phyloP scores from a whole-genome alignment of 2,888 invertebrate species.

The Plebejus melissa region DNA sequence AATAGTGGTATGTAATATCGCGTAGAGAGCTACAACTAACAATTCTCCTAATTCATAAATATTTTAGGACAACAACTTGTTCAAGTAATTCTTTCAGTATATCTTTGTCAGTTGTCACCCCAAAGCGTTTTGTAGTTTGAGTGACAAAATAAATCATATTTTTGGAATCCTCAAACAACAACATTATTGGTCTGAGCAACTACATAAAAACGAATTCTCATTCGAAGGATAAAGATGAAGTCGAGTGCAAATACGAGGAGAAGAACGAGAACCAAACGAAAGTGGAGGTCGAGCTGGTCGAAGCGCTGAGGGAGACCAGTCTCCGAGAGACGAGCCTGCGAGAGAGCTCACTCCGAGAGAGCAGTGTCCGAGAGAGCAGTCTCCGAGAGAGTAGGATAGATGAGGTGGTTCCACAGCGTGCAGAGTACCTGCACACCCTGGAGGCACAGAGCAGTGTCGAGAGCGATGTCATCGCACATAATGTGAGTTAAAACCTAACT shows the following conservation, averaged over 20 bases:
- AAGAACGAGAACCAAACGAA: conserved; percentile 68
- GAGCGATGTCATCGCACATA: conserved; percentile 82
- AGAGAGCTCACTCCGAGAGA: conserved; percentile 50
- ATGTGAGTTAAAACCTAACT: conserved; percentile 70
- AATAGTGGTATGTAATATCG: background rate
- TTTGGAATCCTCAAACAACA: background rate
- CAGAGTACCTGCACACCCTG: conserved; percentile 65
- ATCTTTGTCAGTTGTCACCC: background rate
- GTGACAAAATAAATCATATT: background rate
- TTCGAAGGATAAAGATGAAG: conserved; percentile 67
- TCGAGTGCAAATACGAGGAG: conserved; percentile 73
- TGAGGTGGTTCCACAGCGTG: conserved; percentile 70
- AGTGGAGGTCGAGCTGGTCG: conserved; percentile 59
- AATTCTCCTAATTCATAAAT: background rate
- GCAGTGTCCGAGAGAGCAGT: conserved; percentile 45
- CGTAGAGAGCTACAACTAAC: background rate
- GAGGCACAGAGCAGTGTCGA: conserved; percentile 78
- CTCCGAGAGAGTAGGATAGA: conserved; percentile 63
- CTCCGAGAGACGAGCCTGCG: conserved; percentile 41
- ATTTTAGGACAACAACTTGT: background rate
- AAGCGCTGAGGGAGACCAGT: conserved; percentile 55
- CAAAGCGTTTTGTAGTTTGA: background rate
- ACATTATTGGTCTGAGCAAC: background rate
- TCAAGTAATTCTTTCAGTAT: background rate
- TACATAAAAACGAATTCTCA: background rate